Conservation (phyloP, 2,888 invertebrate species). For the Ormyrus thymus region DNA sequence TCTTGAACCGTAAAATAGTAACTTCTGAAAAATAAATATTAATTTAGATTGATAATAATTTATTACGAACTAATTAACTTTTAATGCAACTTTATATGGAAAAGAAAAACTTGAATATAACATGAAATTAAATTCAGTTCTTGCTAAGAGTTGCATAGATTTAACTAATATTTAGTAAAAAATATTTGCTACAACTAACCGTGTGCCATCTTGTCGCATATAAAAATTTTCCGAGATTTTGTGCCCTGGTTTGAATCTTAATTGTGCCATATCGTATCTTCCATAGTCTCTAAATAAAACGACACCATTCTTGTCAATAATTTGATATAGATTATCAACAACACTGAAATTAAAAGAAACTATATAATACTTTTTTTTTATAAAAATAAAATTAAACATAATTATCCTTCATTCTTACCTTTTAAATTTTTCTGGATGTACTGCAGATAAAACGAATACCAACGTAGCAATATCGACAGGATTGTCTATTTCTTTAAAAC, state of each 20-base stretch:
- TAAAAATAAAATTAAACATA: background rate
- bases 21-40: slow-evolving; percentile 77
- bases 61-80: too few relatives aligned
- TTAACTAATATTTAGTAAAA: background rate
- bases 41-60: background rate
- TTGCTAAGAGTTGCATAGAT: background rate
- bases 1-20: slow-evolving; percentile 89
- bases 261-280: slow-evolving; percentile 95
- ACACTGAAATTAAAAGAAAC: slow-evolving; percentile 59
- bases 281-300: slow-evolving; percentile 96
- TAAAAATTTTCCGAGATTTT: slow-evolving; percentile 96
- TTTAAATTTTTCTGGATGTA: slow-evolving; percentile 89
- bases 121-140: slow-evolving; percentile 50
- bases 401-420: slow-evolving; percentile 65
- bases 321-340: slow-evolving; percentile 79
- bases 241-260: slow-evolving; percentile 93
- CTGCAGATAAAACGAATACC: slow-evolving; percentile 96
- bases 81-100: slow-evolving; percentile 43
- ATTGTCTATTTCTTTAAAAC: slow-evolving; percentile 77
- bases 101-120: slow-evolving; percentile 51
- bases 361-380: too few relatives aligned
- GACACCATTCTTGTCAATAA: slow-evolving; percentile 85
- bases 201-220: slow-evolving; percentile 96
- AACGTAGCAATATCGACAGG: slow-evolving; percentile 88
- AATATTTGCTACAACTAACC: slow-evolving; percentile 75